A percentile compares a stretch with the other conserved stretches of the same genome.
These are phyloP conservation scores for Deroplatys truncata DNA, from an alignment of 2,888 invertebrate species.

Conservation along the genomic window DNA sequence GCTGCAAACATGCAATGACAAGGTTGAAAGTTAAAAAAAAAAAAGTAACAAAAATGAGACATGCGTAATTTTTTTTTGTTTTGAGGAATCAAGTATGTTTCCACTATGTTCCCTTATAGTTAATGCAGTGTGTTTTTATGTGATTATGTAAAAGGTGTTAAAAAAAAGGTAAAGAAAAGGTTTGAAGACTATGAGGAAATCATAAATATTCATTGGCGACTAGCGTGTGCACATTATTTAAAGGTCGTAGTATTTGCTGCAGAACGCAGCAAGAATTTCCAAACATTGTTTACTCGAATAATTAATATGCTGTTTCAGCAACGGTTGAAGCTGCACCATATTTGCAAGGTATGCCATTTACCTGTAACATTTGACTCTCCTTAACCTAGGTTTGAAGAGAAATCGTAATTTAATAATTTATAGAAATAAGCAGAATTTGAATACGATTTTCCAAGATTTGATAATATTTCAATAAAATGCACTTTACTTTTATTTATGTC, in stretches of 20 bases:
- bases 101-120: background rate
- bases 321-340: background rate
- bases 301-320: background rate
- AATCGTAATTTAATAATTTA: no score
- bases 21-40: background rate
- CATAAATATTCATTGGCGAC: background rate
- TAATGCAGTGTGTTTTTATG: background rate
- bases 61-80: background rate
- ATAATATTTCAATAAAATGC: no score
- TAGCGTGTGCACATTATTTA: background rate
- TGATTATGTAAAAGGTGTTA: background rate
- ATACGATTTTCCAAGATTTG: no score
- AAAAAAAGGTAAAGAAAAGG: background rate
- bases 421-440: no score
- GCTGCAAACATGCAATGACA: background rate
- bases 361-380: background rate
- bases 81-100: background rate
- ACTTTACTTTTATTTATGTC: no score
- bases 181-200: background rate
- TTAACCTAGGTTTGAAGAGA: background rate
- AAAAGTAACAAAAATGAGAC: background rate
- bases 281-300: background rate
- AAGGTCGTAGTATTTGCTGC: background rate
- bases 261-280: background rate
- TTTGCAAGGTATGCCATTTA: background rate